Base-by-base conservation (phyloP, 2,888 invertebrate species). In the Cryptosula pallasiana region DNA sequence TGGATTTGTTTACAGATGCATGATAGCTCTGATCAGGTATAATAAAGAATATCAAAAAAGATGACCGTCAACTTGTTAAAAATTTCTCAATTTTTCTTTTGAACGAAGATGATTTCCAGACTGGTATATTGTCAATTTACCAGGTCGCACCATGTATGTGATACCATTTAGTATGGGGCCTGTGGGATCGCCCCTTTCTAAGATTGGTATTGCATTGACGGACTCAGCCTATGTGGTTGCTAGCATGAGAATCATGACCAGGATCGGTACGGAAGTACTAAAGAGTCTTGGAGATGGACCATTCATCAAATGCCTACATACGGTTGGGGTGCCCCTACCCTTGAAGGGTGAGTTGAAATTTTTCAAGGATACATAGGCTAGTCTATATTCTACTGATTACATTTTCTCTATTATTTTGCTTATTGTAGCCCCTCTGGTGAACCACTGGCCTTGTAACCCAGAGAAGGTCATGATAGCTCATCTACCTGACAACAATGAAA, bases 101-200 rank as follows among this genome's bases (percentile, higher is more conserved):
- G n/a, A n/a, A n/a, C n/a, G n/a, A n/a, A n/a, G n/a, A n/a, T n/a
- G n/a, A n/a, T n/a, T n/a, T n/a, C n/a, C n/a, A n/a, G n/a, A n/a
- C n/a, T n/a, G n/a, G n/a, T n/a, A n/a, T n/a, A n/a, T n/a, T n/a
- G n/a, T n/a, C n/a, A n/a, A n/a, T n/a, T 5, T 63, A 13, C n/a
- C 86, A 89, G 85, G 86, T 16, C 91, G 97, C 74, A 97, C 95
- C 1, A 97, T 99, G 97, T 99, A 95, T 86, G 92, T 98, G 75
- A 92, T 98, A 73, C 97, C 98, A 27, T 99, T 95, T 88, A 95
- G 95, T 76, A 99, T 99, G 99, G 99, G 99, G 1, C 98, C 99
- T 0, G 89, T 98, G 3, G 93, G 94, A 0, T 95, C 96, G 0
- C 92, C 95, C 0, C 87, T 98, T 1, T 93, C 97, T 25, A 98